Evolutionary conservation across 2,888 invertebrate species (phyloP).

Genomic region (Drosophila recens): DNA sequence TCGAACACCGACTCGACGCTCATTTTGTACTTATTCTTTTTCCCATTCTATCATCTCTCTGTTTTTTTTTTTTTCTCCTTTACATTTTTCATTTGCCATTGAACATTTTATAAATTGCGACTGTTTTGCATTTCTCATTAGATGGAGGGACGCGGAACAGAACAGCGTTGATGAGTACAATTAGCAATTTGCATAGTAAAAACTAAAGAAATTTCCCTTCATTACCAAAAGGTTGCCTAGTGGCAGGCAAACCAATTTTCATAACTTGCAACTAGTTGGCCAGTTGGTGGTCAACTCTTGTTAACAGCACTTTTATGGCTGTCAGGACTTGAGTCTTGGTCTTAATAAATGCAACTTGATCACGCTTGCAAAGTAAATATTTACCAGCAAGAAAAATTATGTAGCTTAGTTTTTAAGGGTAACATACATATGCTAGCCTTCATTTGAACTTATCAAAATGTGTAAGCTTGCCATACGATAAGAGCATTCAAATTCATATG

Average conservation of each 20-base stretch:
- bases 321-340: neutral
- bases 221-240: constrained; percentile 29
- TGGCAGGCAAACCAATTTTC: constrained; percentile 55
- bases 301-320: constrained; percentile 15
- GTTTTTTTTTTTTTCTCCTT: neutral
- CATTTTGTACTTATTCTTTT: constrained; percentile 51
- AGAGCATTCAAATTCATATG: neutral
- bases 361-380: neutral
- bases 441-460: no score
- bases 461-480: no score
- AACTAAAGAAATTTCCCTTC: constrained; percentile 61
- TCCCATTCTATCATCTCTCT: neutral
- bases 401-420: neutral
- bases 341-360: neutral
- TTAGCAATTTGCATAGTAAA: constrained; percentile 79
- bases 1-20: constrained; percentile 45
- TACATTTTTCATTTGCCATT: constrained; percentile 46
- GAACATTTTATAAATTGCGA: constrained; percentile 76
- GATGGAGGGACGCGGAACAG: constrained; percentile 40
- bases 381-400: neutral
- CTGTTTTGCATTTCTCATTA: constrained; percentile 80
- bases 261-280: constrained; percentile 56
- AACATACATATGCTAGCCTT: neutral
- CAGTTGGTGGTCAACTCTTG: constrained; percentile 24
- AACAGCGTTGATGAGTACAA: constrained; percentile 72